Percentiles rank a stretch among this genome's conserved stretches.
Conservation (phyloP, 2,888 invertebrate genomes). For the Crepidodera aurea region DNA sequence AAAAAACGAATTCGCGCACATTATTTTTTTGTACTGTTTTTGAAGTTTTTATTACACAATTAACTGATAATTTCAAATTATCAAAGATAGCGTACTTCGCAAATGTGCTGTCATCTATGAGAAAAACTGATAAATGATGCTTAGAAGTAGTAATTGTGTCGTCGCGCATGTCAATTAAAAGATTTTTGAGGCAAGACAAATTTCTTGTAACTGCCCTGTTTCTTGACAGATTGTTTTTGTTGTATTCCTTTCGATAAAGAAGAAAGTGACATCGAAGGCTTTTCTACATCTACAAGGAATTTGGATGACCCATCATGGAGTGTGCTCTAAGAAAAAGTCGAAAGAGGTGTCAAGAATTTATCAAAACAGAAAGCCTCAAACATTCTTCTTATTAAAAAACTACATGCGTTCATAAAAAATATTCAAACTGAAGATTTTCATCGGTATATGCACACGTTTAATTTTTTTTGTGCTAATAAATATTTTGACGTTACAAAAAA, state of each 20-base stretch:
- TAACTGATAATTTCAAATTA: too few relatives aligned
- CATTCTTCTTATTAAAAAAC: conserved; percentile 52
- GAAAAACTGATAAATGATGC: too few relatives aligned
- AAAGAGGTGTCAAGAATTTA: conserved; percentile 42
- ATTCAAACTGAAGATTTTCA: conserved; percentile 33
- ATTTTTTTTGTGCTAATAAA: conserved; percentile 37
- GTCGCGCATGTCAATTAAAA: too few relatives aligned
- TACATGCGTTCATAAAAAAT: conserved; percentile 50
- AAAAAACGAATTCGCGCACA: too few relatives aligned
- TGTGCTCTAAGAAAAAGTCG: conserved; percentile 44
- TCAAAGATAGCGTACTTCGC: too few relatives aligned
- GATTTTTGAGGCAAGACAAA: too few relatives aligned
- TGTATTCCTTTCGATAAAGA: conserved; percentile 13
- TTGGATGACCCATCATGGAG: conserved; percentile 61
- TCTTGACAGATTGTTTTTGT: too few relatives aligned
- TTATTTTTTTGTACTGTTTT: too few relatives aligned
- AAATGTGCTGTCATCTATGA: too few relatives aligned
- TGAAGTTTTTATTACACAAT: too few relatives aligned
- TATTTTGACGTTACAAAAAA: conserved; percentile 59
- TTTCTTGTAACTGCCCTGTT: too few relatives aligned
- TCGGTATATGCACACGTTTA: conserved; percentile 37
- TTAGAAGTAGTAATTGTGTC: too few relatives aligned
- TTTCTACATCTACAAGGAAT: conserved; percentile 56
- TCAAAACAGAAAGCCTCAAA: conserved; percentile 49
- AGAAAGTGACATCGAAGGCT: conserved; percentile 50